Base-by-base conservation (phyloP, 1,140 invertebrate genomes). In the Drosophila aff. region DNA sequence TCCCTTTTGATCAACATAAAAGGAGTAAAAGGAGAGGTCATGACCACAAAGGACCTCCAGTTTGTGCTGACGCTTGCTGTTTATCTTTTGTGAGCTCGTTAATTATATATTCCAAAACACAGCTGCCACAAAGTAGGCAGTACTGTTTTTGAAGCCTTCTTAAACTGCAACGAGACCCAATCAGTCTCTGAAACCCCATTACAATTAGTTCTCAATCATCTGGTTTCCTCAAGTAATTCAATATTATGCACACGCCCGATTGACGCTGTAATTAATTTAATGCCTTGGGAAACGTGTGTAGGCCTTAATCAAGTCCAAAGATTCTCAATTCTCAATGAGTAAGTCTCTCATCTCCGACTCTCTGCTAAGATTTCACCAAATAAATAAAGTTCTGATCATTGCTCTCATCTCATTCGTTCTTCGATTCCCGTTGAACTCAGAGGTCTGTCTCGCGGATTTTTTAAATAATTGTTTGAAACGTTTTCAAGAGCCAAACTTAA, bases 201-300 rank as follows among this genome's bases (percentile, higher is more conserved):
- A 16, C 21, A 49, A n/a, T 26, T 52, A 26, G 1, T 2, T 26
- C 1, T 38, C 18, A 21, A 38, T 23, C 18, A 15, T 53, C 31
- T 53, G 11, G 13, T 15, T 36, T 9, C n/a, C n/a, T 36, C 53
- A 11, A 23, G 18, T n/a, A 23, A 23, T 11, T 23, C 0, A 55
- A 55, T 23, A 55, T 40, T 40, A 26, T 21, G 21, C 53, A 55
- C 23, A 55, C 53, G 53, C 36, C 53, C 36, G 33, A 23, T 26
- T 40, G 36, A 3, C 21, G 2, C 21, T 40, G 36, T 38, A 10
- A 57, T 40, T 23, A 38, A 23, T 26, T 23, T 26, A 1, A 26
- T 11, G 15, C n/a, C 4, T 23, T 5, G 3, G 5, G 2, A 23
- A 38, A 3, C 31, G 50, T 31, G n/a, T 52, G 50, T 18, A 15